These are phyloP conservation scores for Cyclina sinensis DNA, from an alignment of 1,140 invertebrate genomes.

Conservation along the genomic window DNA sequence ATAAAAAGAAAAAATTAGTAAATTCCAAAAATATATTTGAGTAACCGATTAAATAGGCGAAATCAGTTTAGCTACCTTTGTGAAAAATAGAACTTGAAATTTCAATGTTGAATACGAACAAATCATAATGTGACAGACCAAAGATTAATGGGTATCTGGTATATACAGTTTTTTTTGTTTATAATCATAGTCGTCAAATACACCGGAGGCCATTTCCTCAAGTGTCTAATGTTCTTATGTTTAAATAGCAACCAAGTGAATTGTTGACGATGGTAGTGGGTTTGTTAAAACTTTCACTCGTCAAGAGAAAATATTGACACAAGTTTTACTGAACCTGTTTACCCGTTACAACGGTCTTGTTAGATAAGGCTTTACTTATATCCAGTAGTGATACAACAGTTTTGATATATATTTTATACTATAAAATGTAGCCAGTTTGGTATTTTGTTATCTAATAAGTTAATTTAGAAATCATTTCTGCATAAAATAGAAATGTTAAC, in stretches of 20 bases:
- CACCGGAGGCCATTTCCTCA: conserved; percentile 14
- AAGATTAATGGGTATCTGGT: conserved; percentile 9
- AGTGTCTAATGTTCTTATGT: conserved; percentile 21
- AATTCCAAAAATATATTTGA: conserved; percentile 12
- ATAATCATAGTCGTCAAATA: conserved; percentile 34
- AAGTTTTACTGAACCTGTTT: conserved; percentile 26
- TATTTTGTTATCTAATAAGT: too few relatives aligned
- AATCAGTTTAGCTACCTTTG: conserved; percentile 1
- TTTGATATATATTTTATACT: too few relatives aligned
- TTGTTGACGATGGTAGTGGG: conserved; percentile 12
- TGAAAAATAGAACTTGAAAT: background rate
- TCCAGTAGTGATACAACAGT: too few relatives aligned
- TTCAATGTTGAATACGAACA: background rate
- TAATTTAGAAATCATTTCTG: too few relatives aligned
- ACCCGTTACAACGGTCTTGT: background rate
- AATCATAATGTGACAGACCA: background rate
- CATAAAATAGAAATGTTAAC: too few relatives aligned
- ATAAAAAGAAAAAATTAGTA: background rate
- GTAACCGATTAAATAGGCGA: conserved; percentile 24
- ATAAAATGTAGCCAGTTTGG: too few relatives aligned
- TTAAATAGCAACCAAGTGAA: conserved; percentile 43
- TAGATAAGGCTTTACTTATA: background rate
- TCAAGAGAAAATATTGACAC: conserved; percentile 36
- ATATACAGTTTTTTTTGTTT: conserved; percentile 29
- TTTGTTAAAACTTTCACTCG: conserved; percentile 2